phyloP scores from a whole-genome alignment of 2,113 vertebrate species.

The Tauraco erythrolophus region DNA sequence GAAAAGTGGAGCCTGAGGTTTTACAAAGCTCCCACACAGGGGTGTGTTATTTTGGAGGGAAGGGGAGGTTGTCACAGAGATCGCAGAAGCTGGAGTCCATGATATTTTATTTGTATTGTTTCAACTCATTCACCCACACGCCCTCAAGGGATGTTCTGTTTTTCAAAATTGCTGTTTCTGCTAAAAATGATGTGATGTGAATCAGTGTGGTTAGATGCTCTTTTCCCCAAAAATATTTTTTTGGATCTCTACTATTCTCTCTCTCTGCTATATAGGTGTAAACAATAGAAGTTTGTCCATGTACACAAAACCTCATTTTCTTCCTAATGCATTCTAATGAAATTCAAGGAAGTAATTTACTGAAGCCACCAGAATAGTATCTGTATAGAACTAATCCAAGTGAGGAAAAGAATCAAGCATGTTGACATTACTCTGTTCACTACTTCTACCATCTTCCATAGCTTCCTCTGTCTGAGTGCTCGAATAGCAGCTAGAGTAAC shows the following conservation, averaged over 20 bases:
- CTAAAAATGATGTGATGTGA: neutral
- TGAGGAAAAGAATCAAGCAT: neutral
- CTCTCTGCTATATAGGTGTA: neutral
- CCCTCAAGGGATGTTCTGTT: neutral
- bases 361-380: neutral
- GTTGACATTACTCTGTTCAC: neutral
- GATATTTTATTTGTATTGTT: slow-evolving; percentile 6
- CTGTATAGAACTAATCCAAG: neutral
- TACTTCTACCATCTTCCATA: neutral
- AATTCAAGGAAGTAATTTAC: neutral
- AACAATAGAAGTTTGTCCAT: neutral
- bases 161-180: neutral
- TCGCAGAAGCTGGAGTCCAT: neutral
- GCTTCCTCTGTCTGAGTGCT: neutral
- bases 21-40: neutral
- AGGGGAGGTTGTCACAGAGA: neutral
- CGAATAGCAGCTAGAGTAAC: neutral
- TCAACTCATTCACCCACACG: neutral
- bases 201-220: neutral
- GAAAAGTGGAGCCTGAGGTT: slow-evolving; percentile 8
- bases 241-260: neutral
- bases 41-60: neutral
- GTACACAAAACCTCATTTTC: neutral
- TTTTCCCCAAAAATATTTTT: neutral
- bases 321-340: neutral